Conservation (phyloP, 1,140 invertebrate genomes). For the Augochlora pura region DNA sequence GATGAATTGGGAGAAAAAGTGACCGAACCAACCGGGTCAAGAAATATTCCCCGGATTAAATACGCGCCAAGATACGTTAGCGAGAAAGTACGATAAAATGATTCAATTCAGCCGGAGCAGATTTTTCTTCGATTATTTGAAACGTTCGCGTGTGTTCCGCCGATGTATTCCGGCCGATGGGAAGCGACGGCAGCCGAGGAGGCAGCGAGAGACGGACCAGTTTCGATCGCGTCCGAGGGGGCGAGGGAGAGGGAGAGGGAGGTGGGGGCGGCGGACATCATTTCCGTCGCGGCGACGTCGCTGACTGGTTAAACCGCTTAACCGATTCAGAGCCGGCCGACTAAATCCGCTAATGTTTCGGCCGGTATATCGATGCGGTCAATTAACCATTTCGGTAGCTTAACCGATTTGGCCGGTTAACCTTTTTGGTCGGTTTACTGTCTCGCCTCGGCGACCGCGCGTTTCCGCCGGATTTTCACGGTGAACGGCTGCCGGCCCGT, state of each 20-base stretch:
- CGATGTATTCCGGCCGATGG: too few species aligned
- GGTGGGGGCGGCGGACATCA: slow-evolving; percentile 15
- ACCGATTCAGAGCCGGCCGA: slow-evolving; percentile 33
- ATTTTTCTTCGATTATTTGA: too few species aligned
- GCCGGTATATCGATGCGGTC: slow-evolving; percentile 41
- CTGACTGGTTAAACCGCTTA: slow-evolving; percentile 50
- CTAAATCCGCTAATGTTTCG: slow-evolving; percentile 48
- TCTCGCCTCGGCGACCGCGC: slow-evolving; percentile 3
- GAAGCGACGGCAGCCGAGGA: background rate
- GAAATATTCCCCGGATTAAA: too few species aligned
- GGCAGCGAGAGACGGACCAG: background rate
- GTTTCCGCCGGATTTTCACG: slow-evolving; percentile 17
- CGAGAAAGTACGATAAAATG: too few species aligned
- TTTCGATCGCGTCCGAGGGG: slow-evolving; percentile 1
- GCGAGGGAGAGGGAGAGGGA: too few species aligned
- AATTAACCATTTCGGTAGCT: slow-evolving; percentile 48
- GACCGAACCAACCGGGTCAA: too few species aligned
- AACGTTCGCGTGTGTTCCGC: too few species aligned
- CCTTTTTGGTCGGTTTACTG: slow-evolving; percentile 43
- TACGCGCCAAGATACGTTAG: too few species aligned
- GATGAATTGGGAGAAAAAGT: too few species aligned
- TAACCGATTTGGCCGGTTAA: slow-evolving; percentile 40
- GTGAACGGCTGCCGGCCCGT: background rate
- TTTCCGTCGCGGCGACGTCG: slow-evolving; percentile 28
- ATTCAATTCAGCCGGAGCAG: too few species aligned